These are phyloP conservation scores for Acropternis orthonyx DNA, from an alignment of 2,797 vertebrate species.

Conservation along the genomic window DNA sequence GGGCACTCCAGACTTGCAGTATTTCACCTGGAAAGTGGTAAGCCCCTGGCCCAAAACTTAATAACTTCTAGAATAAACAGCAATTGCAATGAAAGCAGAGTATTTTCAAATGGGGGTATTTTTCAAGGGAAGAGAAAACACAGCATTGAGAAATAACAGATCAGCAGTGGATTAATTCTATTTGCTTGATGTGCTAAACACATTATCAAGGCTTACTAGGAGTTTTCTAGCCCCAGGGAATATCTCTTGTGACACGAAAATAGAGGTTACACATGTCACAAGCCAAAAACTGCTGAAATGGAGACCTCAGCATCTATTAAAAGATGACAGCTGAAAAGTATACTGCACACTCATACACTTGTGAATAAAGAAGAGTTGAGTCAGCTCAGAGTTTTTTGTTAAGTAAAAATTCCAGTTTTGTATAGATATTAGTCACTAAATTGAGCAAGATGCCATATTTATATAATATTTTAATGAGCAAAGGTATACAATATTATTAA, in stretches of 20 bases:
- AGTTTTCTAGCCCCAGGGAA: neutral
- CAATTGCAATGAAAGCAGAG: neutral
- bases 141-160: neutral
- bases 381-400: neutral
- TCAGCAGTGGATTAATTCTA: neutral
- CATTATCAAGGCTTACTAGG: neutral
- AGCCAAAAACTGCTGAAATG: neutral
- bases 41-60: neutral
- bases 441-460: neutral
- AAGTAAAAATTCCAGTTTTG: neutral
- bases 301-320: neutral
- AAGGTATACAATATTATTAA: neutral
- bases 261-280: neutral
- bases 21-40: neutral
- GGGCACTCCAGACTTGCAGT: neutral
- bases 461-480: neutral
- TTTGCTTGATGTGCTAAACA: neutral
- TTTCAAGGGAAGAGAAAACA: neutral
- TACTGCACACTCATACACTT: neutral
- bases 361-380: neutral
- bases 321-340: neutral
- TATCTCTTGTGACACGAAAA: neutral
- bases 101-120: neutral
- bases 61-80: neutral
- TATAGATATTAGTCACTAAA: neutral